Evolutionary conservation across 1,140 invertebrate genomes (phyloP).

Genomic region (Watersipora subatra): DNA sequence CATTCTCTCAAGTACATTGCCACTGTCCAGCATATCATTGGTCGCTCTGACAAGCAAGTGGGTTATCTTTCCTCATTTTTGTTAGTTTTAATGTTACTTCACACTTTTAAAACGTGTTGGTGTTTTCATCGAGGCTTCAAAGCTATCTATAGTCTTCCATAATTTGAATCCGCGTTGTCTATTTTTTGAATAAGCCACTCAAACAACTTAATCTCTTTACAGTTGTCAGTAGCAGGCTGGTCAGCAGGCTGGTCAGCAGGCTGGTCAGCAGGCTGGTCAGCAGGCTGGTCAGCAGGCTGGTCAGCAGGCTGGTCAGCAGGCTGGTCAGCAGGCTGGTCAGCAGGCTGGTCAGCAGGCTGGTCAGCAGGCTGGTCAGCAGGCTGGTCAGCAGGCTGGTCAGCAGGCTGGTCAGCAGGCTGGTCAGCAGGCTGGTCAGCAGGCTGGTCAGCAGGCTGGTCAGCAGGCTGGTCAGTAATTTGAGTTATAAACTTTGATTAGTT

Average conservation of each 20-base stretch:
- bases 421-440: not conserved
- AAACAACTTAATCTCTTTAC: too few relatives aligned
- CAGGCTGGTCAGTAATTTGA: not conserved
- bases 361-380: not conserved
- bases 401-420: not conserved
- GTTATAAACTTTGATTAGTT: too few relatives aligned
- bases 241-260: not conserved
- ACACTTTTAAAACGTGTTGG: not conserved
- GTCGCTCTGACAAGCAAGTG: constrained; percentile 46
- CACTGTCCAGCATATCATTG: constrained; percentile 64
- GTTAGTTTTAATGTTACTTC: not conserved
- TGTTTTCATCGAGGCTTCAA: not conserved
- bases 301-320: not conserved
- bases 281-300: not conserved
- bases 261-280: not conserved
- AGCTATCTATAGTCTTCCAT: not conserved
- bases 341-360: not conserved
- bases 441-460: not conserved
- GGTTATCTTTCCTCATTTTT: not conserved
- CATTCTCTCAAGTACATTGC: constrained; percentile 92
- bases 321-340: not conserved
- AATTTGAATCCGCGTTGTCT: not conserved
- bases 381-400: not conserved
- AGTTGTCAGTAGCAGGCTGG: not conserved
- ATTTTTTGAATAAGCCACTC: not conserved